Percentiles rank a stretch among this genome's conserved stretches.
These are phyloP conservation scores for Clarias pachynema DNA, from an alignment of 2,797 vertebrate species.

Conservation along the genomic window DNA sequence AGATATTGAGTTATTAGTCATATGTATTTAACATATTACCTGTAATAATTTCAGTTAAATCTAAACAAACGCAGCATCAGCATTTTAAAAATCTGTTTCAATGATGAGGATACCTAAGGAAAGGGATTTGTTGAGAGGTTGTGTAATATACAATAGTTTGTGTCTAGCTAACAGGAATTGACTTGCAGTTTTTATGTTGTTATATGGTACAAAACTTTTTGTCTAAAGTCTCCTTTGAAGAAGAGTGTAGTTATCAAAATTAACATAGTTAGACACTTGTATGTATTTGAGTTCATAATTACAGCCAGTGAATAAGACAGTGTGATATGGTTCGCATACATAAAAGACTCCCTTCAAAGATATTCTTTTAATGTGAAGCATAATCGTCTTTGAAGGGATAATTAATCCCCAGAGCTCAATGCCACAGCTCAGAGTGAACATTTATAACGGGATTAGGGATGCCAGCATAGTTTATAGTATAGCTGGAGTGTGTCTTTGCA, in stretches of 20 bases:
- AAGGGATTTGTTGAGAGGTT: background rate
- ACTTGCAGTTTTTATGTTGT: background rate
- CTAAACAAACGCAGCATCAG: background rate
- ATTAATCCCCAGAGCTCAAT: slow-evolving; percentile 1
- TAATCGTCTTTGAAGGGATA: background rate
- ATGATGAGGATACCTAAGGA: background rate
- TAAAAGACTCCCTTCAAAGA: background rate
- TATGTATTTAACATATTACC: background rate
- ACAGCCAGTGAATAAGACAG: background rate
- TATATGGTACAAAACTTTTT: background rate
- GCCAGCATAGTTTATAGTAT: slow-evolving; percentile 19
- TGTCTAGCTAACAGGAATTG: background rate
- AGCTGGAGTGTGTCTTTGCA: background rate
- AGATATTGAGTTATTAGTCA: background rate
- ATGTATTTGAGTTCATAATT: background rate
- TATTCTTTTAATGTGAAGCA: background rate
- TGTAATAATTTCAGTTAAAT: background rate
- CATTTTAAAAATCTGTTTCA: background rate
- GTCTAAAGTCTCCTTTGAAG: background rate
- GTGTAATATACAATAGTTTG: background rate
- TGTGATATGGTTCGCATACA: background rate
- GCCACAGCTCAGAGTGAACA: slow-evolving; percentile 24
- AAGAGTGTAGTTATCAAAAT: background rate
- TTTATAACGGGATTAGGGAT: slow-evolving; percentile 21
- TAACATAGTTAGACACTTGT: background rate